Base-by-base conservation (phyloP, 2,888 invertebrate species). In the Dioctria linearis region DNA sequence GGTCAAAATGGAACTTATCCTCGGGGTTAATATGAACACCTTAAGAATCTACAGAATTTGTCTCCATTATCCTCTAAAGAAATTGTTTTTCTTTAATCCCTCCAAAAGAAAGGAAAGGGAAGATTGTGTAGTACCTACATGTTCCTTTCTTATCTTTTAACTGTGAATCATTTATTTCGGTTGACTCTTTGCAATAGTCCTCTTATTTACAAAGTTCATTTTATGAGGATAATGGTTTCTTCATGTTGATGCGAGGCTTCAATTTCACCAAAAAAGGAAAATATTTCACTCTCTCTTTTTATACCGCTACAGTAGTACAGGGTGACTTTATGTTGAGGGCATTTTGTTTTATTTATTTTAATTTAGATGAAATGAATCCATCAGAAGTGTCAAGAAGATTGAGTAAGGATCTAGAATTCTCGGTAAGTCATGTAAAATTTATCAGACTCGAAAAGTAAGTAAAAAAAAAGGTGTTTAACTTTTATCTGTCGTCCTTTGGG, bases 151-250 rank as follows among this genome's bases (percentile, higher is more conserved):
- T 39, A 37, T 54, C 51, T 9, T 73, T 40, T 37, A 40, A 46
- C 57, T 54, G 61, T 73, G 73, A 73, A 73, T 73, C 73, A 73
- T 73, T 73, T 73, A 73, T 73, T 73, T 57, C 73, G 42, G 39
- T 54, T 73, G 40, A 54, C 51, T 73, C 73, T 54, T 25, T 25
- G 39, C 40, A 25, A 54, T 54, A 54, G 8, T 40, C 73, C 73
- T 73, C 49, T 51, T 25, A 25, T 25, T 57, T 40, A 57, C 54
- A 54, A 54, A 57, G 73, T 5, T 54, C 39, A 73, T 73, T 25
- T 73, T 46, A 51, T 57, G 57, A 54, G 73, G 73, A 73, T 57
- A 73, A 54, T 73, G 73, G 73, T 39, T 54, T 73, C 54, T 3
- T 54, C 54, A 54, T 54, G 54, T 54, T 54, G 54, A 54, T 54